Conservation (phyloP, 2,113 vertebrate species). For the Sitta europaea region DNA sequence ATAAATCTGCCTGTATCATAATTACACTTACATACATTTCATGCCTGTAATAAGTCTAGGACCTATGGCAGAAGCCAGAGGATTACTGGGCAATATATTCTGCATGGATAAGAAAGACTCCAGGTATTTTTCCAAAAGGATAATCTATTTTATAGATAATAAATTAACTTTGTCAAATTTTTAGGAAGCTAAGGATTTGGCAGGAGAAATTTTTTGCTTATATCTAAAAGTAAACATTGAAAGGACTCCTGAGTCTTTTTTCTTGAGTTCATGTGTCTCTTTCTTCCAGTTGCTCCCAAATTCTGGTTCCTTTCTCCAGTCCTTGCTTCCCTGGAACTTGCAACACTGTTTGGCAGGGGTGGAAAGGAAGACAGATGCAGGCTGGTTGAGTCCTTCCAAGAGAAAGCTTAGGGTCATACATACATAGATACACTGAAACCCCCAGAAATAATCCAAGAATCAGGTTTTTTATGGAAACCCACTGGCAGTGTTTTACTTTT, state of each 20-base stretch:
- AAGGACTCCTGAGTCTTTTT: background rate
- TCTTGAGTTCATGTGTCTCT: background rate
- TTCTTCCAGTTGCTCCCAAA: background rate
- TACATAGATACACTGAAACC: background rate
- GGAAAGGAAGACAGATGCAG: background rate
- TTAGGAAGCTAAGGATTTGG: background rate
- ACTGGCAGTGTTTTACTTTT: conserved; percentile 11
- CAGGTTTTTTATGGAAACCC: background rate
- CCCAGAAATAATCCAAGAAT: background rate
- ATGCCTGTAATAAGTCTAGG: background rate
- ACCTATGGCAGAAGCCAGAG: background rate
- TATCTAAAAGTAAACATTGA: background rate
- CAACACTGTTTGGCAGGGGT: background rate
- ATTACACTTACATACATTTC: background rate
- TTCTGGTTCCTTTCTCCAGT: background rate
- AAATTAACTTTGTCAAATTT: background rate
- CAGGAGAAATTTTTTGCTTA: background rate
- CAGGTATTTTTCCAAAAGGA: background rate
- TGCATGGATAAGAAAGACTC: background rate
- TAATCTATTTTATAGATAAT: background rate
- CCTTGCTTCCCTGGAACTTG: background rate
- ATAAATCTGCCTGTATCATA: conserved; percentile 5
- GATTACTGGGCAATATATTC: background rate
- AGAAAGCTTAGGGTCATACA: background rate
- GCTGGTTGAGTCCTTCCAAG: background rate